Percentiles rank a stretch among this genome's conserved stretches.
Evolutionary conservation across 1,140 invertebrate genomes (phyloP).

Genomic region (Micrasema longulum): DNA sequence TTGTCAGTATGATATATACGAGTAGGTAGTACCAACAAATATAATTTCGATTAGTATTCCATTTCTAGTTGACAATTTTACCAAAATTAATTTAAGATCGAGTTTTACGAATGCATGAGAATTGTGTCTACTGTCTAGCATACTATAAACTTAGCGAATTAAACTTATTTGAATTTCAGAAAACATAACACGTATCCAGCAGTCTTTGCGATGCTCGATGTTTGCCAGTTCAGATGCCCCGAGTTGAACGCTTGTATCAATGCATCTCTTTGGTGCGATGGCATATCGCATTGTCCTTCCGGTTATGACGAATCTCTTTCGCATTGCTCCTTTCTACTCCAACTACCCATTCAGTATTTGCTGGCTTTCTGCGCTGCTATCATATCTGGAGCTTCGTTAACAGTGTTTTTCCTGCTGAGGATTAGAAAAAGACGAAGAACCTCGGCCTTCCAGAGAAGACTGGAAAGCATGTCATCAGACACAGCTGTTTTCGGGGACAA

Average conservation of each 20-base stretch:
- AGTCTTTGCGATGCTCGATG: conserved; percentile 72
- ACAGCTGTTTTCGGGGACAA: conserved; percentile 85
- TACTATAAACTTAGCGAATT: no score
- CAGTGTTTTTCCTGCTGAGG: conserved; percentile 57
- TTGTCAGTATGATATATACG: no score
- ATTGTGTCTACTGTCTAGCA: no score
- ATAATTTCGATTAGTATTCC: no score
- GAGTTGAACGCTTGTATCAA: conserved; percentile 91
- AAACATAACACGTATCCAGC: conserved; percentile 63
- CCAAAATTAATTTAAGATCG: neutral
- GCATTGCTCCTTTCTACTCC: conserved; percentile 81
- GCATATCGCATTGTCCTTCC: conserved; percentile 85
- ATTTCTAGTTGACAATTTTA: no score
- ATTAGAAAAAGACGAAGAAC: conserved; percentile 74
- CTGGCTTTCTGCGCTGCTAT: conserved; percentile 64
- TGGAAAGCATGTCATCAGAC: conserved; percentile 81
- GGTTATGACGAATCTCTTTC: conserved; percentile 87
- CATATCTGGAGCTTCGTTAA: conserved; percentile 60
- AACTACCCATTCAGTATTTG: conserved; percentile 79
- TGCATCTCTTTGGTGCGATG: conserved; percentile 90
- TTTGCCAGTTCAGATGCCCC: conserved; percentile 85
- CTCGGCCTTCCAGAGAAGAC: conserved; percentile 79
- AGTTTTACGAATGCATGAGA: neutral
- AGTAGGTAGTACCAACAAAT: no score
- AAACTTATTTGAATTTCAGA: conserved; percentile 54